Conservation (phyloP, 2,888 invertebrate species). For the Spatulosminthurus flaviceps region DNA sequence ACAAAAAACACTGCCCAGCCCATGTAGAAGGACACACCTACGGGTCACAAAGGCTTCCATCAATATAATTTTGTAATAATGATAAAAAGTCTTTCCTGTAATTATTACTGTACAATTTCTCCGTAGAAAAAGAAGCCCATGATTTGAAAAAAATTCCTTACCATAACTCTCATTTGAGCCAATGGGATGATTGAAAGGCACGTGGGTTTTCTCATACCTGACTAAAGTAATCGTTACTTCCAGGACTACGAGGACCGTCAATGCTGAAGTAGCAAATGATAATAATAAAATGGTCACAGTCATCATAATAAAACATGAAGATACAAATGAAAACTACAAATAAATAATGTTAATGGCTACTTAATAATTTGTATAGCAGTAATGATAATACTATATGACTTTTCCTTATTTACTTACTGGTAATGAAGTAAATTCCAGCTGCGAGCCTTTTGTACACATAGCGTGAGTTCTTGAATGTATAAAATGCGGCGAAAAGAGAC, state of each 20-base stretch:
- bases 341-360: neutral
- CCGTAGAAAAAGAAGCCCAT: too few species aligned
- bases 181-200: constrained; percentile 75
- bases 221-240: constrained; percentile 81
- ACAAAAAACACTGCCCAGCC: constrained; percentile 82
- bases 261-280: too few species aligned
- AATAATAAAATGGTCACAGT: too few species aligned
- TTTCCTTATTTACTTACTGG: constrained; percentile 75
- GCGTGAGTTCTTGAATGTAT: constrained; percentile 83
- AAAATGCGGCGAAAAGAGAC: constrained; percentile 83
- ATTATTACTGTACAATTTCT: too few species aligned
- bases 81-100: too few species aligned
- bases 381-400: too few species aligned
- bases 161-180: constrained; percentile 76
- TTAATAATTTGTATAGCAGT: too few species aligned
- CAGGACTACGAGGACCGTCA: constrained; percentile 81
- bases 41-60: neutral
- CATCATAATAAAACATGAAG: too few species aligned
- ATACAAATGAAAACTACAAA: too few species aligned
- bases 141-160: constrained; percentile 10
- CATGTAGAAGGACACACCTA: constrained; percentile 73
- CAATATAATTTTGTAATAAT: too few species aligned
- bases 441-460: constrained; percentile 90
- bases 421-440: constrained; percentile 83
- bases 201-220: constrained; percentile 75